phyloP scores from a whole-genome alignment of 1,140 invertebrate species.

The Eriocheir sinensis region DNA sequence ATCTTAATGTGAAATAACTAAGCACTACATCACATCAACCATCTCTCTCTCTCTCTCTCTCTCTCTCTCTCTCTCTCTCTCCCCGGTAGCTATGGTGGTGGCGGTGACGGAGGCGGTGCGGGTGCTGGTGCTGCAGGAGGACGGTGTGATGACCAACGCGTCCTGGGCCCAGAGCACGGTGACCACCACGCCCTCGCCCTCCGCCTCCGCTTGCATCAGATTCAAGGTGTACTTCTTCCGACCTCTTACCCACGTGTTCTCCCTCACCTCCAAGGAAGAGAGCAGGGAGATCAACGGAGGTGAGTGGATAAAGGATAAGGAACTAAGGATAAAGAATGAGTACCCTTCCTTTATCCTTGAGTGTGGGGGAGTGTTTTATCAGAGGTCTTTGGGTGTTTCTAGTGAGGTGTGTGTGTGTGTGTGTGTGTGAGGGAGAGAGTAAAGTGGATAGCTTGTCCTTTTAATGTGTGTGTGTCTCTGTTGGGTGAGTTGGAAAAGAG shows the following conservation, averaged over 20 bases:
- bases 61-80: background rate
- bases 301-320: too few relatives aligned
- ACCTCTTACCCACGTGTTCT: conserved; percentile 72
- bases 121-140: conserved; percentile 64
- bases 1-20: background rate
- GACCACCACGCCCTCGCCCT: conserved; percentile 53
- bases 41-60: conserved; percentile 18
- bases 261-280: conserved; percentile 60
- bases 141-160: conserved; percentile 59
- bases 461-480: too few relatives aligned
- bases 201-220: conserved; percentile 70
- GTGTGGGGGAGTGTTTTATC: background rate
- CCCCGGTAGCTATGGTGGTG: too few relatives aligned
- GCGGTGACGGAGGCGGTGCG: background rate
- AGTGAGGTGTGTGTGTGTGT: background rate
- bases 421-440: background rate
- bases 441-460: too few relatives aligned
- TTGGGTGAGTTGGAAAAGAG: too few relatives aligned
- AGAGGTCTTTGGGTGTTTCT: too few relatives aligned
- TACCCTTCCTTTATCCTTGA: background rate
- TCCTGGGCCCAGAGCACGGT: conserved; percentile 68
- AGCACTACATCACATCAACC: background rate
- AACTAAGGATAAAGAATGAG: too few relatives aligned
- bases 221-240: conserved; percentile 71
- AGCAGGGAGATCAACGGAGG: conserved; percentile 69